Percentiles rank a stretch among this genome's conserved stretches.
Conservation (phyloP, 2,888 invertebrate genomes). For the Nomada fabriciana region DNA sequence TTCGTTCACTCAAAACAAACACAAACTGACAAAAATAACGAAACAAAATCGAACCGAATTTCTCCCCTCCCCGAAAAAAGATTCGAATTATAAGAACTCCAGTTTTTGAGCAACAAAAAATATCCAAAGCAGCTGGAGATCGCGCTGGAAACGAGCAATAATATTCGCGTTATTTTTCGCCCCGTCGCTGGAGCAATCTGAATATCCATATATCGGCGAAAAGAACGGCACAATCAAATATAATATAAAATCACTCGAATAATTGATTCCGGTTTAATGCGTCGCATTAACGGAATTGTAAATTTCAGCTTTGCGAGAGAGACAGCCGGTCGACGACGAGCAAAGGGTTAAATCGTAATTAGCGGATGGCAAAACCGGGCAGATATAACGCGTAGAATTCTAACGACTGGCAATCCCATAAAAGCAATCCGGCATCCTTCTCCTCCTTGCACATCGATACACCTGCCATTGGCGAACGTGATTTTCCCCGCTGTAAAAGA, state of each 20-base stretch:
- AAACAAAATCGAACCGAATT: not conserved
- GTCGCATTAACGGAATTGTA: conserved; percentile 68
- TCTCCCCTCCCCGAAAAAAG: not conserved
- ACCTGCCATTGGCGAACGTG: not conserved
- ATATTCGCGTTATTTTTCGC: conserved; percentile 30
- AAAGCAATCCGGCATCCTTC: conserved; percentile 32
- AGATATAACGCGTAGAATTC: conserved; percentile 54
- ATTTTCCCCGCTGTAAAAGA: conserved; percentile 31
- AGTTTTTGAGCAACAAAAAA: conserved; percentile 3
- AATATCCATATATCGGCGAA: conserved; percentile 26
- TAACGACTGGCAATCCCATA: conserved; percentile 55
- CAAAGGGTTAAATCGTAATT: conserved; percentile 71
- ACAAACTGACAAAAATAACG: too few relatives aligned
- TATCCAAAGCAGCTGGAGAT: not conserved
- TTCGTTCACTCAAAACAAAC: not conserved
- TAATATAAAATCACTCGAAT: conserved; percentile 58
- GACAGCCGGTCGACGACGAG: conserved; percentile 26
- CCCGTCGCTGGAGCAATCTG: not conserved
- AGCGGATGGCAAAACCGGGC: conserved; percentile 63
- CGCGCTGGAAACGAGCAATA: conserved; percentile 2
- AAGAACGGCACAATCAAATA: conserved; percentile 55
- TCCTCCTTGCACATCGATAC: not conserved
- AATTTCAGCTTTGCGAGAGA: conserved; percentile 64
- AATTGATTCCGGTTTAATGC: conserved; percentile 67
- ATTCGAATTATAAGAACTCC: conserved; percentile 7